Conservation (phyloP, 2,888 invertebrate species). For the Aphidoletes aphidimyza region DNA sequence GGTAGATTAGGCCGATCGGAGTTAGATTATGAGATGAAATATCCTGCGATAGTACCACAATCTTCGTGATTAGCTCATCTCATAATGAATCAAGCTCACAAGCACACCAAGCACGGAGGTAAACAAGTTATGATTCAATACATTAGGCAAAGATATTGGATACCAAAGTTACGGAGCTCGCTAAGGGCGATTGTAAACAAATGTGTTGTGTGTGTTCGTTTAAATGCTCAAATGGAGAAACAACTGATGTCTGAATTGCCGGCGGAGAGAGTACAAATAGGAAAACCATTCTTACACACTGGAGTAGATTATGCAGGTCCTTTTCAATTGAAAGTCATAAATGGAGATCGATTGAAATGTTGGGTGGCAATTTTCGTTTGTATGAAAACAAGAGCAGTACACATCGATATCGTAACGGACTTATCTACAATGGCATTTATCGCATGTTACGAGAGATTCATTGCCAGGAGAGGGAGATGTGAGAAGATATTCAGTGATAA, state of each 20-base stretch:
- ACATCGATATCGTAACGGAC: slow-evolving; percentile 57
- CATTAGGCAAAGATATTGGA: no score
- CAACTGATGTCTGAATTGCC: background rate
- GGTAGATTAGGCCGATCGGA: no score
- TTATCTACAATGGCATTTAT: slow-evolving; percentile 59
- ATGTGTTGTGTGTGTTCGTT: background rate
- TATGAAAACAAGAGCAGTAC: slow-evolving; percentile 58
- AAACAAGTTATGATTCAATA: no score
- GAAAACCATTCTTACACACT: background rate
- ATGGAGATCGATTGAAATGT: slow-evolving; percentile 56
- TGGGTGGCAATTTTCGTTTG: slow-evolving; percentile 60
- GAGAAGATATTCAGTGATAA: slow-evolving; percentile 59
- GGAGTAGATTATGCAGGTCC: slow-evolving; percentile 57
- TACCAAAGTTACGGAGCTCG: no score
- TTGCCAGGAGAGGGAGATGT: slow-evolving; percentile 59
- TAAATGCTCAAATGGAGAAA: background rate
- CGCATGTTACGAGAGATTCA: slow-evolving; percentile 60
- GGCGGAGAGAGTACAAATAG: background rate
- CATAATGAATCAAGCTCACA: no score
- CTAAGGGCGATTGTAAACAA: background rate
- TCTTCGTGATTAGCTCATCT: no score
- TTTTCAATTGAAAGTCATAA: slow-evolving; percentile 27
- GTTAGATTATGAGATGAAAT: no score
- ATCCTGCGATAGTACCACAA: no score
- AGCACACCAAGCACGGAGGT: no score